Evolutionary conservation across 92 coral and sea anemone species (phyloP).

Genomic region (Phenganax stokvisi): DNA sequence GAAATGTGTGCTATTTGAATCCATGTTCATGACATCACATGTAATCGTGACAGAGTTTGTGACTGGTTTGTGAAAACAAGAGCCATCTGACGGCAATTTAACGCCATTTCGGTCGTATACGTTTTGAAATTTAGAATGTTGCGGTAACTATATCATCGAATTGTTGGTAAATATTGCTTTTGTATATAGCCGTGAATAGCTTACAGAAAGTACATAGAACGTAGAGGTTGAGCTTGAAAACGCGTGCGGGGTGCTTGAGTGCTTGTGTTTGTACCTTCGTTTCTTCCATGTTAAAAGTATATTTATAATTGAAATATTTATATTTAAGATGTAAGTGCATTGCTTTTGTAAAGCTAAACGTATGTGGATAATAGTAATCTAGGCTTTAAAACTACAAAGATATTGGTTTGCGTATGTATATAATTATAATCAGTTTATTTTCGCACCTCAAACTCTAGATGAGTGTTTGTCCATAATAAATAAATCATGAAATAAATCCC

Average conservation of each 20-base stretch:
- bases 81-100: not conserved
- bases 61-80: not conserved
- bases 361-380: no score
- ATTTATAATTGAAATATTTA: not conserved
- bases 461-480: no score
- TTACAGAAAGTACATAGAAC: no score
- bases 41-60: not conserved
- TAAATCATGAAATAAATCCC: no score
- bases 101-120: not conserved
- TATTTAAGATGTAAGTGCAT: not conserved
- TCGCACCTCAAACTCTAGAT: not conserved
- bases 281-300: not conserved
- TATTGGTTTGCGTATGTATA: not conserved
- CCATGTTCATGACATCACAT: no score
- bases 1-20: not conserved
- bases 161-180: no score
- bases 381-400: not conserved
- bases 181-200: no score
- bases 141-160: no score
- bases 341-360: no score
- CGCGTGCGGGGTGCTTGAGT: no score
- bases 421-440: not conserved
- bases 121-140: not conserved
- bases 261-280: no score
- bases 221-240: no score